These are phyloP conservation scores for Cephalopterus ornatus DNA, from an alignment of 2,113 vertebrate species.

Conservation along the genomic window DNA sequence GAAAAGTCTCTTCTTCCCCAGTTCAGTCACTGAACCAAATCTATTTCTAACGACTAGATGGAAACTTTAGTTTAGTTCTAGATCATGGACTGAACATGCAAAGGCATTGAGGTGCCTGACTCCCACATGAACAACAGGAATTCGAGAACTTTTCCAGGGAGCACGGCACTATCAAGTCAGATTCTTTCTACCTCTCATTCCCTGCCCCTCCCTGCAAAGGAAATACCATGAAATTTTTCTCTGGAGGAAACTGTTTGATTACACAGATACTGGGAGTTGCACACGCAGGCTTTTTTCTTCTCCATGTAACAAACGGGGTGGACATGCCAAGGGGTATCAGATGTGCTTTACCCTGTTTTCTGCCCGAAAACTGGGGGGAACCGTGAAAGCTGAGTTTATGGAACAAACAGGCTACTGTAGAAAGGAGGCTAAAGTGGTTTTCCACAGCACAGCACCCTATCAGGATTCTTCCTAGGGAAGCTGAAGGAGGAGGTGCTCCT, in stretches of 20 bases:
- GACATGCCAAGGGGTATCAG: neutral
- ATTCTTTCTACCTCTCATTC: neutral
- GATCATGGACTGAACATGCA: neutral
- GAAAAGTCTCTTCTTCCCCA: neutral
- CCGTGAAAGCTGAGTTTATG: neutral
- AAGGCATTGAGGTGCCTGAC: neutral
- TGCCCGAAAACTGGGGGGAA: neutral
- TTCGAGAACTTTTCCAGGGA: neutral
- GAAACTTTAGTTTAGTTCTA: neutral
- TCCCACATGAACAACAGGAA: neutral
- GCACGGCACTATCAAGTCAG: neutral
- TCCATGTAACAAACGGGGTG: fast-evolving
- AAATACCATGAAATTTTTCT: neutral
- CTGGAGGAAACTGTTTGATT: neutral
- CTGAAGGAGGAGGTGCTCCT: neutral
- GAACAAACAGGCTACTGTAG: neutral
- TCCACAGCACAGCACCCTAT: neutral
- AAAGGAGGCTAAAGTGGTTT: neutral
- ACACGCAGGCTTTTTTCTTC: neutral
- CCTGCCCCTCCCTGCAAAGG: neutral
- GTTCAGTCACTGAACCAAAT: neutral
- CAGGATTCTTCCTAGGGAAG: neutral
- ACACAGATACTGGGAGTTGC: neutral
- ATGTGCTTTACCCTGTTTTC: neutral
- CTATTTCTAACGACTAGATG: neutral